phyloP scores from a whole-genome alignment of 1,140 invertebrate genomes.

The Lethocerus indicus region DNA sequence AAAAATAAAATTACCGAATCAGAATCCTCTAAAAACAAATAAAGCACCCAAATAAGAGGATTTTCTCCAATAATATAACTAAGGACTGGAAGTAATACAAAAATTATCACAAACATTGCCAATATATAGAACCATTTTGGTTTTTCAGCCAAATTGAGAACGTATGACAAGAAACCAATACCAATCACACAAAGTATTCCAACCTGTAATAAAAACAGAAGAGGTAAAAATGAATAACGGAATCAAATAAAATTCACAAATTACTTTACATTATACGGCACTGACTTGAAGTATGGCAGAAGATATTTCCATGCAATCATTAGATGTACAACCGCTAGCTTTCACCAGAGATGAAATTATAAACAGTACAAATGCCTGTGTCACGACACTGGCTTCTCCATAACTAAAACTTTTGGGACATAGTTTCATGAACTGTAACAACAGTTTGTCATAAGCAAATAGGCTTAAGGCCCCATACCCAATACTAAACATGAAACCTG shows the following conservation, averaged over 20 bases:
- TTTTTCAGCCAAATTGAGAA: slow-evolving; percentile 24
- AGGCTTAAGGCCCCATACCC: slow-evolving; percentile 30
- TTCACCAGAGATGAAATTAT: slow-evolving; percentile 30
- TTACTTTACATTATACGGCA: slow-evolving; percentile 12
- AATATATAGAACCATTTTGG: slow-evolving; percentile 29
- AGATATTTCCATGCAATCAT: slow-evolving; percentile 32
- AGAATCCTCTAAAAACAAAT: slow-evolving; percentile 27
- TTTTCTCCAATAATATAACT: slow-evolving; percentile 33
- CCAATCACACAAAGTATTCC: slow-evolving; percentile 30
- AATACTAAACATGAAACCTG: slow-evolving; percentile 31
- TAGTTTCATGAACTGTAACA: slow-evolving; percentile 28
- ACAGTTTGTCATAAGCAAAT: slow-evolving; percentile 29
- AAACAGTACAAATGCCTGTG: slow-evolving; percentile 38
- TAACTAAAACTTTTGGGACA: slow-evolving; percentile 39
- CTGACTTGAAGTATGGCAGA: slow-evolving; percentile 41
- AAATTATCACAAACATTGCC: slow-evolving; percentile 23
- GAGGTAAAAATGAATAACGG: slow-evolving; percentile 14
- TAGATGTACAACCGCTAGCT: slow-evolving; percentile 24
- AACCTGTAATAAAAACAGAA: slow-evolving; percentile 24
- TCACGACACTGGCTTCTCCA: slow-evolving; percentile 40
- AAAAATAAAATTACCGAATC: slow-evolving; percentile 24
- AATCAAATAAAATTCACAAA: neutral
- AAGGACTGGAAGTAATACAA: slow-evolving; percentile 27
- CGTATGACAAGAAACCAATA: slow-evolving; percentile 25
- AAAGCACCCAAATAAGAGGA: slow-evolving; percentile 34